Evolutionary conservation across 2,113 vertebrate species (phyloP), one percentile per base, ranked within the genome.

Genomic region (Malurus alboscapulatus): DNA sequence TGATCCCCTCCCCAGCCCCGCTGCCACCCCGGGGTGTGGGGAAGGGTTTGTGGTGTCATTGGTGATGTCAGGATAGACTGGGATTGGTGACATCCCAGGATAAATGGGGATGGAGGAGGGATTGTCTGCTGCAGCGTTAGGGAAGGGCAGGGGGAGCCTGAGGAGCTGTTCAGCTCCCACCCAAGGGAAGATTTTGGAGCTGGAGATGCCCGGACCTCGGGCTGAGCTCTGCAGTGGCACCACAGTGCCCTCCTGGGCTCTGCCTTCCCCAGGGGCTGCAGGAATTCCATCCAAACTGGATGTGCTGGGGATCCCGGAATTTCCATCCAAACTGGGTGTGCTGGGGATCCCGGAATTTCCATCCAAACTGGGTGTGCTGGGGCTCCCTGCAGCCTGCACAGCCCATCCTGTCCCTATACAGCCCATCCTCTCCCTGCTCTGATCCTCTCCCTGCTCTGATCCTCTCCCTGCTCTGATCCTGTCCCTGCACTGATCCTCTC

Each of bases 171-270:
- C 42, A 6, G 36, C 2, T 2, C 53, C 14, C 1, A 0, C 24
- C 73, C 75, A 24, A 11, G 82, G 75, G 42, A 66, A 18, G 34
- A 13, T 21, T 22, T 50, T 0, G 0, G 38, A 44, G 53, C 16
- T 16, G 7, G 12, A 51, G 26, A 15, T 38, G 62, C 32, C 58
- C 10, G 62, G 48, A 12, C 12, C 44, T 13, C 0, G 0, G 20
- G 14, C 66, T 42, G 2, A 2, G 40, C 50, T 53, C 80, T 61
- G 54, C 72, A 40, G 7, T 34, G 54, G 29, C 84, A 79, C 44
- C 36, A 7, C 4, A 0, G 12, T 32, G 66, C 47, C 32, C 9
- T 0, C 12, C 40, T 1, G n/a, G 75, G 76, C 63, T 77, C 13
- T 47, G 32, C 40, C 25, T 54, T 7, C 4, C 36, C 10, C 13